Evolutionary conservation across 2,797 vertebrate species (phyloP).

Genomic region (Ispidina lecontei): DNA sequence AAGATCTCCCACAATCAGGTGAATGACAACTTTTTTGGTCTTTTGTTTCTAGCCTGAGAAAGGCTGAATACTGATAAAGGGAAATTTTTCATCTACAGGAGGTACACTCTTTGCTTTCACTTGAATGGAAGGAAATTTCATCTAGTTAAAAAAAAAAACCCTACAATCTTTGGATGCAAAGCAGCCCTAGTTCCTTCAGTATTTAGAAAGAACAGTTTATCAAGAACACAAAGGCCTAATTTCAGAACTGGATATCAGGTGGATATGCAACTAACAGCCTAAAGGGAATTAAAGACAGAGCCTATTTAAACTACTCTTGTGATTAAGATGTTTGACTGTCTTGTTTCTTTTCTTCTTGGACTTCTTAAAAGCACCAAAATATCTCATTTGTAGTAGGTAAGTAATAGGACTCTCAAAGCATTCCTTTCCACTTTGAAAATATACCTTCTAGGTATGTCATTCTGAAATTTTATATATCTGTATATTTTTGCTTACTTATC

Average conservation of each 20-base stretch:
- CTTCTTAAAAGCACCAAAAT: neutral
- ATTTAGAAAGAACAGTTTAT: slow-evolving; percentile 19
- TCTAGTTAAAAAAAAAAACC: neutral
- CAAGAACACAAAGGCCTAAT: slow-evolving; percentile 41
- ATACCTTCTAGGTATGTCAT: neutral
- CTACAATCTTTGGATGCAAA: neutral
- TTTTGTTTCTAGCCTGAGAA: neutral
- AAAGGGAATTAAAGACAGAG: neutral
- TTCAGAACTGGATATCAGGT: slow-evolving; percentile 1
- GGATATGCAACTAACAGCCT: neutral
- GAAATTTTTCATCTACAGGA: neutral
- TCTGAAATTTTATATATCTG: neutral
- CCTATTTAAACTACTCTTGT: neutral
- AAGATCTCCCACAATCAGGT: neutral
- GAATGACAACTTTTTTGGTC: neutral
- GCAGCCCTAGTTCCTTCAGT: neutral
- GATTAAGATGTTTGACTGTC: slow-evolving; percentile 19
- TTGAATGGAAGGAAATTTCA: neutral
- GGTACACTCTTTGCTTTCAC: neutral
- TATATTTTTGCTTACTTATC: neutral
- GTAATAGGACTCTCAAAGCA: neutral
- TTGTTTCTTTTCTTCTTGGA: neutral
- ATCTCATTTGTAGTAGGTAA: neutral
- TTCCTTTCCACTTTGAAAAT: neutral
- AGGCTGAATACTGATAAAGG: neutral